These are phyloP conservation scores for Phoxinus phoxinus DNA, from an alignment of 2,113 vertebrate genomes.

Conservation along the genomic window DNA sequence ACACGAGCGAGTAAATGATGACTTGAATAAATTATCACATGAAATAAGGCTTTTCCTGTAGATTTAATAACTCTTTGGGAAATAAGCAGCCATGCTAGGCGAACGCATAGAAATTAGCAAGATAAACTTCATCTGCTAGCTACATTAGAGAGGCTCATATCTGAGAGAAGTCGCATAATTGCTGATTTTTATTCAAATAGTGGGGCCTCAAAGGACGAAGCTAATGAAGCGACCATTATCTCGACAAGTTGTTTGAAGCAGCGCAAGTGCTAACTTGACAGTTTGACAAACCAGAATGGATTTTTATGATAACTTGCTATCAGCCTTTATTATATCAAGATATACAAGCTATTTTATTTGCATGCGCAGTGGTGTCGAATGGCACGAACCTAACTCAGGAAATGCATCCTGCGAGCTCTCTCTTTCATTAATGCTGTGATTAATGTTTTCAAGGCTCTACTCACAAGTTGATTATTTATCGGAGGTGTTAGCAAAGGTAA, in stretches of 20 bases:
- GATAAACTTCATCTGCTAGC: constrained; percentile 42
- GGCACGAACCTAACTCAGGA: neutral
- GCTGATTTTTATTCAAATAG: constrained; percentile 43
- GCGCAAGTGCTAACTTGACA: constrained; percentile 40
- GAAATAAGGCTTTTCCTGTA: neutral
- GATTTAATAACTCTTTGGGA: neutral
- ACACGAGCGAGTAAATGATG: neutral
- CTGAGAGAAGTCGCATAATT: constrained; percentile 48
- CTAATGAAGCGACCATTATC: constrained; percentile 52
- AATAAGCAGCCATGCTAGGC: neutral
- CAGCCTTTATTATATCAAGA: neutral
- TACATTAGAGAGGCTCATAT: constrained; percentile 51
- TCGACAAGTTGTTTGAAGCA: constrained; percentile 9
- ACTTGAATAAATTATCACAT: neutral
- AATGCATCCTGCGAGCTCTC: neutral
- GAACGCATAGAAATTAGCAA: constrained; percentile 41
- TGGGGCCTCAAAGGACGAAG: constrained; percentile 33
- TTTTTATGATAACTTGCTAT: constrained; percentile 32
- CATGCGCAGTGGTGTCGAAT: neutral
- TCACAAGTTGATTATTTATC: constrained; percentile 35
- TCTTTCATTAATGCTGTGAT: constrained; percentile 39
- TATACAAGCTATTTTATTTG: neutral
- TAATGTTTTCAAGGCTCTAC: constrained; percentile 27
- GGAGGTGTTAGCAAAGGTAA: constrained; percentile 26
- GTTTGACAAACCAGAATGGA: constrained; percentile 21